phyloP scores from a whole-genome alignment of 2,113 vertebrate species.

The Onychorhynchus coronatus region DNA sequence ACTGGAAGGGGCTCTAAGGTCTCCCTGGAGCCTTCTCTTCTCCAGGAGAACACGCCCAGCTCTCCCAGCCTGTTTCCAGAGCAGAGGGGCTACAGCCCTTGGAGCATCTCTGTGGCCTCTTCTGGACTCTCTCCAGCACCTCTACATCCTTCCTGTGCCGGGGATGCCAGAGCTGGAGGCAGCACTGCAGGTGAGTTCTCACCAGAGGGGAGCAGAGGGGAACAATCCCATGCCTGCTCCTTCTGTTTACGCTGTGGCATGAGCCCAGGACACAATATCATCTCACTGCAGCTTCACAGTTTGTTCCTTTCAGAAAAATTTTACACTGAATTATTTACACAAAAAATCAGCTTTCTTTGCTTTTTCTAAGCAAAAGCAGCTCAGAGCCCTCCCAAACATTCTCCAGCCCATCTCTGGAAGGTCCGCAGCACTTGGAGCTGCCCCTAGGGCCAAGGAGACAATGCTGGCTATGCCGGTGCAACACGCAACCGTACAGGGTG shows the following conservation, averaged over 20 bases:
- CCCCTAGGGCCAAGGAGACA: neutral
- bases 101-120: neutral
- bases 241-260: neutral
- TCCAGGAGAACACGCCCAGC: neutral
- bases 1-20: neutral
- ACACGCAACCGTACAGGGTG: neutral
- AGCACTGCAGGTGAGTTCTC: neutral
- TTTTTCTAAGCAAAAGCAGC: neutral
- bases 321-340: rapidly evolving
- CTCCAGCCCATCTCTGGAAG: neutral
- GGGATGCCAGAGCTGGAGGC: neutral
- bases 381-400: rapidly evolving
- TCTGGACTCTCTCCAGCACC: neutral
- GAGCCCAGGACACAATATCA: neutral
- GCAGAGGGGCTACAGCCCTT: neutral
- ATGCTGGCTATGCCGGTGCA: neutral
- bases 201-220: neutral
- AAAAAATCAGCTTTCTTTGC: rapidly evolving
- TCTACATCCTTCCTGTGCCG: neutral
- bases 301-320: neutral
- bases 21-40: neutral
- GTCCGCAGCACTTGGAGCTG: neutral
- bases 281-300: rapidly evolving
- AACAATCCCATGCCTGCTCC: neutral
- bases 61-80: neutral